Evolutionary conservation across 2,888 invertebrate species (phyloP).

Genomic region (Isotomurus palustris): DNA sequence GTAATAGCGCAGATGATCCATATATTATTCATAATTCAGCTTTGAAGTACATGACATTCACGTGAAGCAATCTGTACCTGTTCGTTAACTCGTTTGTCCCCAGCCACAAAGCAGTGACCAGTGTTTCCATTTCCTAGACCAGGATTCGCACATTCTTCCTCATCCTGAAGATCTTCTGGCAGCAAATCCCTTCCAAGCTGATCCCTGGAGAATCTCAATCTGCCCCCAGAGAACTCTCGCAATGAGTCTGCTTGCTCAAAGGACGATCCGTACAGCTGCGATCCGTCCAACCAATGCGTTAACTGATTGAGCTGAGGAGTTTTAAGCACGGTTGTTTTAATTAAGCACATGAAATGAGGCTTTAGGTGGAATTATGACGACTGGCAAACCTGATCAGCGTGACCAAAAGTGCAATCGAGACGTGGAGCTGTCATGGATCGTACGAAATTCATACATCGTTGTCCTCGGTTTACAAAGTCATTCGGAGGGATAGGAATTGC

Average conservation of each 20-base stretch:
- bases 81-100: constrained; percentile 93
- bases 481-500: constrained; percentile 59
- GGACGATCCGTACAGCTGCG: constrained; percentile 74
- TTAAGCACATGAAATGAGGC: not conserved
- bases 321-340: not conserved
- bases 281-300: constrained; percentile 70
- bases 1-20: too few species aligned
- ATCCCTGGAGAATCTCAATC: constrained; percentile 51
- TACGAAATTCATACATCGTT: constrained; percentile 68
- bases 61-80: constrained; percentile 52
- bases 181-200: constrained; percentile 33
- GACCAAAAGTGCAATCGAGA: constrained; percentile 58
- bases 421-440: constrained; percentile 65
- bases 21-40: too few species aligned
- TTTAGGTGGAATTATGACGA: too few species aligned
- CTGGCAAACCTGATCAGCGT: constrained; percentile 67
- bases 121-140: constrained; percentile 12
- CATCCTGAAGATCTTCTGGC: constrained; percentile 32
- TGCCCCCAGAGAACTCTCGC: constrained; percentile 64
- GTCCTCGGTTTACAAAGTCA: constrained; percentile 60
- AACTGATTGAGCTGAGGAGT: constrained; percentile 59
- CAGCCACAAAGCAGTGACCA: constrained; percentile 62
- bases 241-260: constrained; percentile 61
- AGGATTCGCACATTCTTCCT: constrained; percentile 20
- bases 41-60: not conserved